phyloP scores from a whole-genome alignment of 30 jellyfish, hydroid and myxozoan species.

The Nemopilema nomurai region DNA sequence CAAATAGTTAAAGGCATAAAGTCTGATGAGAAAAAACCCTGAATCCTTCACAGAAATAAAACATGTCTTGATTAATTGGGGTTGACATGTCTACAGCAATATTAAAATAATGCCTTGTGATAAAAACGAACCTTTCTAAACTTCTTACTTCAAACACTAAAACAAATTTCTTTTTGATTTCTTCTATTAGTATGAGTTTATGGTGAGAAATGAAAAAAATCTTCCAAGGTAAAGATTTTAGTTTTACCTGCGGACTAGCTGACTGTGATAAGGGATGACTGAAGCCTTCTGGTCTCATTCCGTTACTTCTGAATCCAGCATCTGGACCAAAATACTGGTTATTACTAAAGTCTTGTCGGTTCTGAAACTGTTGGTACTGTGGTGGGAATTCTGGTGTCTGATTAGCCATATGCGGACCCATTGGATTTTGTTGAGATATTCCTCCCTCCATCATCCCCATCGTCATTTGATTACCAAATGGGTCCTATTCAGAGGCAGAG shows the following conservation, averaged over 20 bases:
- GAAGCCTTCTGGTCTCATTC: constrained; percentile 67
- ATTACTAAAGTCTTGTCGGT: constrained; percentile 51
- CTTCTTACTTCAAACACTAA: too few species aligned
- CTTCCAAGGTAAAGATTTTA: neutral
- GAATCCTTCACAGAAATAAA: too few species aligned
- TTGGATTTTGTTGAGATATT: constrained; percentile 39
- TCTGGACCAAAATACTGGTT: constrained; percentile 59
- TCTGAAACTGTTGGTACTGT: constrained; percentile 54
- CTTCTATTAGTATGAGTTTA: too few species aligned
- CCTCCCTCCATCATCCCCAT: constrained; percentile 73
- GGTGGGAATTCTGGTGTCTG: constrained; percentile 64
- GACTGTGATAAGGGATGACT: constrained; percentile 50
- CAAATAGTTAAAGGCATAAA: too few species aligned
- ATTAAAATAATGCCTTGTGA: too few species aligned
- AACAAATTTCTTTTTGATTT: too few species aligned
- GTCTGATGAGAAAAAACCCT: too few species aligned
- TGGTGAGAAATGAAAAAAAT: too few species aligned
- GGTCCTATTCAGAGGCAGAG: constrained; percentile 10
- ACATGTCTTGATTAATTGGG: too few species aligned
- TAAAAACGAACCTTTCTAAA: too few species aligned
- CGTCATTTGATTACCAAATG: constrained; percentile 43
- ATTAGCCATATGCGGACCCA: constrained; percentile 45
- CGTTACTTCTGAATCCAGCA: constrained; percentile 57
- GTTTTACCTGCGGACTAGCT: constrained; percentile 57
- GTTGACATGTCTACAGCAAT: too few species aligned